phyloP scores from a whole-genome alignment of 2,888 invertebrate species.

The Sarcophaga variegata region DNA sequence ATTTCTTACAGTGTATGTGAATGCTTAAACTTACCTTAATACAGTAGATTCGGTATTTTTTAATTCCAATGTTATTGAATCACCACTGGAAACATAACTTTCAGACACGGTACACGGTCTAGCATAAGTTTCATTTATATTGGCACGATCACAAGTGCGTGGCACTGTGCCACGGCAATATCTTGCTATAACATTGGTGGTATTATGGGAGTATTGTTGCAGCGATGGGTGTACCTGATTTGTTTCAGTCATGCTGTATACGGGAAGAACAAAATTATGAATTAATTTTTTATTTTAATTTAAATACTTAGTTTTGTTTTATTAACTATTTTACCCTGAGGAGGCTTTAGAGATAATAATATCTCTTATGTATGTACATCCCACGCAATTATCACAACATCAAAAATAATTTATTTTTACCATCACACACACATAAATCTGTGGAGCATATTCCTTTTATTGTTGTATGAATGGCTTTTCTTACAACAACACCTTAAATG shows the following conservation, averaged over 20 bases:
- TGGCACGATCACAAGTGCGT: conserved; percentile 91
- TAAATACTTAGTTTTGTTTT: too few species aligned
- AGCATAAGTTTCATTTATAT: conserved; percentile 84
- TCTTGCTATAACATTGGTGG: conserved; percentile 89
- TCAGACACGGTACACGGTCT: conserved; percentile 91
- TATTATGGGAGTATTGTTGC: conserved; percentile 85
- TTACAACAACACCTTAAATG: too few species aligned
- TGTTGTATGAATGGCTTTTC: too few species aligned
- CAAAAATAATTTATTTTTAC: too few species aligned
- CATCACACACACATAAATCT: too few species aligned
- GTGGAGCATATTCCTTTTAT: too few species aligned
- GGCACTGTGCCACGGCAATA: conserved; percentile 92
- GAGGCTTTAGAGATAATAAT: too few species aligned
- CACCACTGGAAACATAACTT: conserved; percentile 91
- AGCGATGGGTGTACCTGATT: conserved; percentile 72
- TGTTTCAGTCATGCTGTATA: conserved; percentile 76
- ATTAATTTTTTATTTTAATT: background rate
- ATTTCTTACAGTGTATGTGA: background rate
- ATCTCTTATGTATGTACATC: too few species aligned
- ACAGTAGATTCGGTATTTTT: conserved; percentile 92
- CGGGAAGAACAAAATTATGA: background rate
- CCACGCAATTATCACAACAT: too few species aligned
- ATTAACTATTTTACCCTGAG: too few species aligned
- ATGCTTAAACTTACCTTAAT: conserved; percentile 85
- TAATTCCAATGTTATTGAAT: conserved; percentile 90